Percentiles rank a stretch among this genome's conserved stretches.
These are phyloP conservation scores for Yponomeuta plumbellus DNA, from an alignment of 2,888 invertebrate genomes.

Conservation along the genomic window DNA sequence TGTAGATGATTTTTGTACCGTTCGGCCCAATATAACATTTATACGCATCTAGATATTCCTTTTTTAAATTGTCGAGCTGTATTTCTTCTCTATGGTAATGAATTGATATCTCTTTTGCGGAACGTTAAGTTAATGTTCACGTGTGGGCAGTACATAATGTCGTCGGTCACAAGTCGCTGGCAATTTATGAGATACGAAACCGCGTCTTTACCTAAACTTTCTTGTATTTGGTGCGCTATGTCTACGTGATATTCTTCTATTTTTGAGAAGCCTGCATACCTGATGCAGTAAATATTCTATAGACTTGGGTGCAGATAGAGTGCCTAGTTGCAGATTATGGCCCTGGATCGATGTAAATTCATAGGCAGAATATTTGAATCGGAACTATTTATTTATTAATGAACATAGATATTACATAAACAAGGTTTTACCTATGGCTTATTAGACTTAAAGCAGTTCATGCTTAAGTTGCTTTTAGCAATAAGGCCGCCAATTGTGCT, in stretches of 20 bases:
- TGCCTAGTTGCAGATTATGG: too few species aligned
- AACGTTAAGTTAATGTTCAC: conserved; percentile 1
- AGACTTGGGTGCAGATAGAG: too few species aligned
- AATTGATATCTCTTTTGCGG: conserved; percentile 1
- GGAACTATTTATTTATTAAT: too few species aligned
- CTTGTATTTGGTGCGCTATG: not conserved
- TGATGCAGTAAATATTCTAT: too few species aligned
- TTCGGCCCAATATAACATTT: not conserved
- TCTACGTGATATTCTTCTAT: not conserved
- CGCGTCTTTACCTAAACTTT: not conserved
- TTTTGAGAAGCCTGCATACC: not conserved
- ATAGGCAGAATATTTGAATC: too few species aligned
- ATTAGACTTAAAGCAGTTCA: too few species aligned
- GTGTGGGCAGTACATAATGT: not conserved
- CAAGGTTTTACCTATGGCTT: too few species aligned
- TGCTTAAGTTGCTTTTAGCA: too few species aligned
- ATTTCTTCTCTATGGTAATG: conserved; percentile 3
- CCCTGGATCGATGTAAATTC: too few species aligned
- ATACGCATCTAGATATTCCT: not conserved
- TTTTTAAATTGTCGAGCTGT: not conserved
- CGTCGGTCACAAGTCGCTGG: not conserved
- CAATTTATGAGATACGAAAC: not conserved
- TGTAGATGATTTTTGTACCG: conserved; percentile 1
- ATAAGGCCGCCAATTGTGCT: too few species aligned
- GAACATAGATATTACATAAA: too few species aligned